A percentile compares a stretch with the other conserved stretches of the same genome.
These are phyloP conservation scores for Drosophila subquinaria DNA, from an alignment of 2,888 invertebrate genomes.

Conservation along the genomic window DNA sequence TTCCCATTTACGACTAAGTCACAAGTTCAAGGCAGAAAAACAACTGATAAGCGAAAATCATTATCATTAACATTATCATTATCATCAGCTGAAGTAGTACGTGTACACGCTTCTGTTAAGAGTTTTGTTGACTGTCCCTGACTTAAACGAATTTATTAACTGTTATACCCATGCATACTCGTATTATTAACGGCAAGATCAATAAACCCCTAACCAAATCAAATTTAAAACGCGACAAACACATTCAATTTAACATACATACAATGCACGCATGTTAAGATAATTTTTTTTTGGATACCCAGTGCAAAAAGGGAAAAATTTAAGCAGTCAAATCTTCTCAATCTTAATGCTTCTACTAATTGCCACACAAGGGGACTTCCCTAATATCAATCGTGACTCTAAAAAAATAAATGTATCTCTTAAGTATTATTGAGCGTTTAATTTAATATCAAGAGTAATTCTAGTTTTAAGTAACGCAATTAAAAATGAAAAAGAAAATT, in stretches of 20 bases:
- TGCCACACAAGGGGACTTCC: not conserved
- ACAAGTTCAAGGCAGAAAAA: conserved; percentile 26
- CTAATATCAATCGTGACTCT: not conserved
- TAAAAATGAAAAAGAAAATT: too few species aligned
- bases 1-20: conserved; percentile 9
- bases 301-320: not conserved
- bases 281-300: conserved; percentile 4
- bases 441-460: not conserved
- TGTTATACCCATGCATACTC: conserved; percentile 10
- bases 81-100: conserved; percentile 3
- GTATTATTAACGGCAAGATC: conserved; percentile 20
- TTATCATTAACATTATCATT: conserved; percentile 14
- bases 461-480: not conserved
- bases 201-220: conserved; percentile 30
- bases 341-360: not conserved
- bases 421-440: not conserved
- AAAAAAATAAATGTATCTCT: not conserved
- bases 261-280: not conserved
- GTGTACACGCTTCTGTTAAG: not conserved
- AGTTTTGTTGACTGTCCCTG: conserved; percentile 13
- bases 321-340: not conserved
- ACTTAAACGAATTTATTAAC: conserved; percentile 14
- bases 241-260: not conserved
- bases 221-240: conserved; percentile 14
- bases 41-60: conserved; percentile 28